Evolutionary conservation across 2,888 invertebrate genomes (phyloP), one percentile per base, ranked within the genome.

Genomic region (Lasioglossum villosulum): DNA sequence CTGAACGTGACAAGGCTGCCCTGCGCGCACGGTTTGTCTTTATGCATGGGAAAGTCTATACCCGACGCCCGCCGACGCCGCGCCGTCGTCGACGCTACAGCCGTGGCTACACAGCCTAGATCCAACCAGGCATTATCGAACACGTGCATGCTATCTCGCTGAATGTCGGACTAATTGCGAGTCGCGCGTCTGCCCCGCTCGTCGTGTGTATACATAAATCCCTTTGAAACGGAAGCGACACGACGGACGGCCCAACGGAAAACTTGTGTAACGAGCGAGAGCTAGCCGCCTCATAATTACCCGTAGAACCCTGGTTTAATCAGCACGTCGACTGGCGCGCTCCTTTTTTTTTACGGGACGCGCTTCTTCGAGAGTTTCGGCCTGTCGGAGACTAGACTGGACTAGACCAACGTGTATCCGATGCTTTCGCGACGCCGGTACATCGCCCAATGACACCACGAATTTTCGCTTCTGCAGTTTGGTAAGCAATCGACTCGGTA

Each of bases 1-100:
- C 93, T 93, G 93, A 92, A 92, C 92, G 91, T 93, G 93, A 93
- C 93, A 93, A 92, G 92, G 93, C 92, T 91, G 89, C 91, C 87
- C 91, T 88, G 88, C 86, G 90, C 91, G 88, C 91, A 86, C 89
- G 91, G 92, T 92, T 93, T 91, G 92, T 92, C 93, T 92, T 93
- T 92, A 93, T 92, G 93, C 93, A 92, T 92, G 93, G 91, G 92
- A 93, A 93, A 93, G 90, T 93, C 91, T 89, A 82, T 87, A 88
- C 59, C 59, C 59, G 59, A 59, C 59, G 59, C 59, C 59, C 27
- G n/a, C 14, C 27, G 27, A 59, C 59, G 59, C 59, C 56, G 63
- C 63, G 63, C 63, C 30, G 66, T 30, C 66, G 66, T 19, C 30
- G 66, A 30, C 66, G 66, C 84, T 82, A 37, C 37, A 73, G 42